phyloP scores from a whole-genome alignment of 2,888 invertebrate species.

The Cyrtodaria siliqua region DNA sequence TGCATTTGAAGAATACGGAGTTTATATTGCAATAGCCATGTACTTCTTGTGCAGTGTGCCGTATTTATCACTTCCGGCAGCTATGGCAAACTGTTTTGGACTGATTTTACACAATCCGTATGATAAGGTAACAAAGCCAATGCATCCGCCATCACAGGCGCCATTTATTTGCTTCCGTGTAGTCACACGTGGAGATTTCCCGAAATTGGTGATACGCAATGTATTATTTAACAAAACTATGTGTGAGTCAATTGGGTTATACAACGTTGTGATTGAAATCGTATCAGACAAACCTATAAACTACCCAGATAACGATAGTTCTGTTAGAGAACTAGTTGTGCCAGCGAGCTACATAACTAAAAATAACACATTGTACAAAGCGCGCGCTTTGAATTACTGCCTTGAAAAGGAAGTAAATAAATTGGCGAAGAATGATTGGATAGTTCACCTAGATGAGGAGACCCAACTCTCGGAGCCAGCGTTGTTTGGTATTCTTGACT shows the following conservation, averaged over 20 bases:
- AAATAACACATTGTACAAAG: slow-evolving; percentile 64
- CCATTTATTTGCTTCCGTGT: background rate
- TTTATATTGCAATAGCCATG: background rate
- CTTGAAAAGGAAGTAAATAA: slow-evolving; percentile 64
- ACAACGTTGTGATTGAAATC: slow-evolving; percentile 58
- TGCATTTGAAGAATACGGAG: background rate
- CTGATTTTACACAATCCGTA: background rate
- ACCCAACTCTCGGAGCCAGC: slow-evolving; percentile 68
- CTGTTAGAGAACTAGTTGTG: slow-evolving; percentile 64
- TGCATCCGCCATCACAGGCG: background rate
- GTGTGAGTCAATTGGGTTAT: slow-evolving; percentile 43
- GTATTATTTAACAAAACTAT: slow-evolving; percentile 47
- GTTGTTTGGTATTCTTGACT: slow-evolving; percentile 70
- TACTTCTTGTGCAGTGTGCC: background rate
- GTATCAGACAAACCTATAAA: slow-evolving; percentile 67
- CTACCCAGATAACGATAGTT: slow-evolving; percentile 15
- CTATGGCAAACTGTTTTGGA: background rate
- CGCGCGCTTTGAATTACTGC: slow-evolving; percentile 73
- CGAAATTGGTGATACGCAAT: slow-evolving; percentile 62
- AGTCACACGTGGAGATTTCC: slow-evolving; percentile 54
- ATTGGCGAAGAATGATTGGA: slow-evolving; percentile 71
- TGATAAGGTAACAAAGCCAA: background rate
- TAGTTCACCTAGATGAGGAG: slow-evolving; percentile 77
- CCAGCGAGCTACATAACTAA: slow-evolving; percentile 59
- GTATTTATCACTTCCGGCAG: background rate